Base-by-base conservation (phyloP, 2,113 vertebrate species). In the Brachypteracias leptosomus region DNA sequence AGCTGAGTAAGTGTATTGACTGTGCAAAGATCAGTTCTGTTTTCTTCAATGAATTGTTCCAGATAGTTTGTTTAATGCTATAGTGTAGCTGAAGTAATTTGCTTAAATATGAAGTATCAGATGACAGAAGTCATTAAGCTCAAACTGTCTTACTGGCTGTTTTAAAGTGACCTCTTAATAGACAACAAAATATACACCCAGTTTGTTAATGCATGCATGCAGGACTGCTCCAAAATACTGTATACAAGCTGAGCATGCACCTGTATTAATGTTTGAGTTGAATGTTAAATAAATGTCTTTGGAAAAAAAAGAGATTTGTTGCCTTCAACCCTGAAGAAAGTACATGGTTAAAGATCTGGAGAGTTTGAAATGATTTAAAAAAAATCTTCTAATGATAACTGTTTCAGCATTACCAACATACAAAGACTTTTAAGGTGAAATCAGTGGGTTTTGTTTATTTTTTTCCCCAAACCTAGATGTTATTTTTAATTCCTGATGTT, bases 401-500 rank as follows among this genome's bases (percentile, higher is more conserved):
- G 18, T 44, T 96, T 80, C 12, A 85, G 51, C 7, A 7, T 89
- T 83, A 67, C 62, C 59, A 83, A 49, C 8, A 47, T 28, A 58
- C 11, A 74, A 29, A 87, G 73, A 29, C 57, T 95, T 61, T 91
- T 89, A 59, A 73, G 74, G 89, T 92, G 89, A 96, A 95, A 81
- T 76, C 36, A 59, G 51, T 71, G 16, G n/a, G 7, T 12, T 16
- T 44, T 11, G 13, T 16, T 38, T 13, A 11, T 15, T 18, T 4
- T 7, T 0, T 2, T 2, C 13, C 28, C 25, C 33, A 74, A 93
- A 86, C 31, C 51, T 83, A 57, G 83, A 82, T 70, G 80, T 88
- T 97, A 81, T 92, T 97, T 97, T 96, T 91, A 95, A 89, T 96
- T 96, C 80, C 92, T 96, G 93, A 95, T 84, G 61, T 85, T 96